A percentile compares a stretch with the other conserved stretches of the same genome.
Evolutionary conservation across 2,113 vertebrate genomes (phyloP).

Genomic region (Enhydra lutris): DNA sequence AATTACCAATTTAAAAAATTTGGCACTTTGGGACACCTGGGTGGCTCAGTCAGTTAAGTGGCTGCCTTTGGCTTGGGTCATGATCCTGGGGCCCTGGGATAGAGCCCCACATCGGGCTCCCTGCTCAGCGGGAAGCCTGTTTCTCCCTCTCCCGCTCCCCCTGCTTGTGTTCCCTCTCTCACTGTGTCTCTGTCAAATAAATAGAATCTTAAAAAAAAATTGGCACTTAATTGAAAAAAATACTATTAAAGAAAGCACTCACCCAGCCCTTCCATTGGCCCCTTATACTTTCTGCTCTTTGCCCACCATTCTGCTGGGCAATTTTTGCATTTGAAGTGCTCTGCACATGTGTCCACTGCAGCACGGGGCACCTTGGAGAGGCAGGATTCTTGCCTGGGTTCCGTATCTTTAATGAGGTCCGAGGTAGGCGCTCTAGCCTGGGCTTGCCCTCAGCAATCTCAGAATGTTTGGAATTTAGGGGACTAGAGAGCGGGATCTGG

Average conservation of each 20-base stretch:
- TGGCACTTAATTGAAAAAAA: neutral
- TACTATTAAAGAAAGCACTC: neutral
- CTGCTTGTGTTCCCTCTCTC: too few relatives aligned
- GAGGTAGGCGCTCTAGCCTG: neutral
- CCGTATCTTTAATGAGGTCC: neutral
- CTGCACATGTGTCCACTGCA: neutral
- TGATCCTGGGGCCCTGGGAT: too few relatives aligned
- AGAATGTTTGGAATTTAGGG: neutral
- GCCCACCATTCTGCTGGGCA: accelerated
- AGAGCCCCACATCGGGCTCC: too few relatives aligned
- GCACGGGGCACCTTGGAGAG: accelerated
- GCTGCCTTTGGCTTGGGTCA: too few relatives aligned
- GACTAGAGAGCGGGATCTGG: neutral
- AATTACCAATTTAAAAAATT: neutral
- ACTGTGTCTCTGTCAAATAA: too few relatives aligned
- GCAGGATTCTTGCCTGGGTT: neutral
- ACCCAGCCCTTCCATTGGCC: too few relatives aligned
- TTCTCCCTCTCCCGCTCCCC: too few relatives aligned
- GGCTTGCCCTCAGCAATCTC: neutral
- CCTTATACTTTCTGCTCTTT: too few relatives aligned
- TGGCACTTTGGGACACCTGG: neutral
- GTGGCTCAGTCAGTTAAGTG: too few relatives aligned
- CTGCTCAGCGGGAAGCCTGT: too few relatives aligned
- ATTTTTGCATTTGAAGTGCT: neutral
- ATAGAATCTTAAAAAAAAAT: neutral